Base-by-base conservation (phyloP, 2,113 vertebrate species). In the Pseudorasbora parva region DNA sequence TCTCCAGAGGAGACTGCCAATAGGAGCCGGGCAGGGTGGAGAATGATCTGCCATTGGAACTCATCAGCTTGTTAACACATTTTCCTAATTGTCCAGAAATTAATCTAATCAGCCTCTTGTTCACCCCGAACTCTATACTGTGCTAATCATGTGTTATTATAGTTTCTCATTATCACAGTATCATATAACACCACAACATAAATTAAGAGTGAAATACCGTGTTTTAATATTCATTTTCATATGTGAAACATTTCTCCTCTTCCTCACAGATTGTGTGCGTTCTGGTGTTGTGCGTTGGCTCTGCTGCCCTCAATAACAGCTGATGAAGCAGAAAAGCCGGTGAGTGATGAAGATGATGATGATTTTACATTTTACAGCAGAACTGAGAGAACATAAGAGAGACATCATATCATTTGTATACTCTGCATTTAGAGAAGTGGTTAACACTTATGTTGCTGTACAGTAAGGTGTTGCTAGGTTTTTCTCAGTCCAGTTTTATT, bases 201-300 rank as follows among this genome's bases (percentile, higher is more conserved):
- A 66, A 56, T 27, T n/a, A 49, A 72, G 47, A n/a, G 30, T 19
- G 1, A 68, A 68, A 41, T 41, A 5, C 5, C 33, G 5, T 37
- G 33, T 37, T 37, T 37, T 37, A 37, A 37, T 45, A 2, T 9
- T 81, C 3, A 62, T 62, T 33, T 37, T 45, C 14, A 27, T 64
- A 9, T 51, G 14, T 60, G 37, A 68, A 25, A 68, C 51, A 45
- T 79, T 19, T 88, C n/a, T 69, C 19, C 74, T 68, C 23, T 60
- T 41, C 27, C 43, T 62, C 84, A 8, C 81, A 90, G 89, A 62
- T 73, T 86, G 57, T 85, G 78, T 78, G 59, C 82, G 41, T 51
- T 88, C 37, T 86, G 86, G 85, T 86, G 74, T 33, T 71, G 56
- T 45, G 57, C 82, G 73, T 45, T 88, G 74, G 45, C 64, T 47